Percentiles rank a stretch among this genome's conserved stretches.
phyloP scores from a whole-genome alignment of 2,888 invertebrate species.

The Nematopogon swammerdamellus region DNA sequence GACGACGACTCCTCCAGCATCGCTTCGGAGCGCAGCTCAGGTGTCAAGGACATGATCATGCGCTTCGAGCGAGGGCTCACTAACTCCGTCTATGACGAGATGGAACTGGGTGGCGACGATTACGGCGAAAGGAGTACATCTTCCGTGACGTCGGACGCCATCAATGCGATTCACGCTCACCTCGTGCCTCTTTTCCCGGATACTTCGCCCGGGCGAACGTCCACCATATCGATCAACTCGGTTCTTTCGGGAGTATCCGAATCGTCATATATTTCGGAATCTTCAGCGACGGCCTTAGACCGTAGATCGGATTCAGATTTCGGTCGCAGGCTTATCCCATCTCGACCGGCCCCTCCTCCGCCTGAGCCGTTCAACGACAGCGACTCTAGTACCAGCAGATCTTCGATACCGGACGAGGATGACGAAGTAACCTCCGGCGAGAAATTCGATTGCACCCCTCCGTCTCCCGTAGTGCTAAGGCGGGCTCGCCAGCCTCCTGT shows the following conservation, averaged over 20 bases:
- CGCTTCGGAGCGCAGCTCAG: conserved; percentile 27
- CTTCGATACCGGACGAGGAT: conserved; percentile 22
- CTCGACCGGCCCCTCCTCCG: conserved; percentile 46
- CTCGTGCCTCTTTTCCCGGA: conserved; percentile 37
- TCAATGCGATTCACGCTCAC: conserved; percentile 37
- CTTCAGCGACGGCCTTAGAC: conserved; percentile 48
- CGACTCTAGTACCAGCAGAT: conserved; percentile 27
- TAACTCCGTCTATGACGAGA: conserved; percentile 30
- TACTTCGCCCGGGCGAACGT: conserved; percentile 39
- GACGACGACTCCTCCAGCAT: conserved; percentile 19
- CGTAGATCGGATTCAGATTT: conserved; percentile 30
- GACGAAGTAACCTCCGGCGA: conserved; percentile 7
- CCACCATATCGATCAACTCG: conserved; percentile 49
- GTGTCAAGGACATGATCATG: conserved; percentile 43
- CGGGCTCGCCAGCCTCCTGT: conserved; percentile 44
- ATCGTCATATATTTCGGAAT: conserved; percentile 44
- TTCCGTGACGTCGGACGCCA: conserved; percentile 33
- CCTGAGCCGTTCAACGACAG: conserved; percentile 36
- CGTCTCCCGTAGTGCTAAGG: conserved; percentile 34
- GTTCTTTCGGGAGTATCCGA: conserved; percentile 46
- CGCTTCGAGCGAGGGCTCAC: conserved; percentile 37
- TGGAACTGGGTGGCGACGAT: conserved; percentile 23
- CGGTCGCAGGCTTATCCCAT: conserved; percentile 20
- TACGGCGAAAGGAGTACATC: conserved; percentile 20
- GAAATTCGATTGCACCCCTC: conserved; percentile 28